Evolutionary conservation across 2,113 vertebrate genomes (phyloP).

Genomic region (Caretta caretta): DNA sequence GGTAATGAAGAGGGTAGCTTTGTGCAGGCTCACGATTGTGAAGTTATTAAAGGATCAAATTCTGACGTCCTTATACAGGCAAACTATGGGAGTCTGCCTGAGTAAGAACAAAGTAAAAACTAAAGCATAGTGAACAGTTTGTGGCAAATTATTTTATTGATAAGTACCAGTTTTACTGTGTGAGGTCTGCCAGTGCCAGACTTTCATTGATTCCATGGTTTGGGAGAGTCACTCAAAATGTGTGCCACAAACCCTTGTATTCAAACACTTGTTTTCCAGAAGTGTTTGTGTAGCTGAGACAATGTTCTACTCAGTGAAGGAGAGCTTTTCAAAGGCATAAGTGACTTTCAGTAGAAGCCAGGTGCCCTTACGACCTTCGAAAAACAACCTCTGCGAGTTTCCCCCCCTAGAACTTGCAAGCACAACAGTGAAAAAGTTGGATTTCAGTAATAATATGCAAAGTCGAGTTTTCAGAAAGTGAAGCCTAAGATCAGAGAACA

Average conservation of each 20-base stretch:
- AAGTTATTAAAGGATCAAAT: neutral
- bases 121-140: neutral
- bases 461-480: neutral
- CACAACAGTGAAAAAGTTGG: neutral
- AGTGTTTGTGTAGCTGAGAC: neutral
- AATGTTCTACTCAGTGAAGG: neutral
- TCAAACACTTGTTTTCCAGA: neutral
- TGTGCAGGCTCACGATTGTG: neutral
- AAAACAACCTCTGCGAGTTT: neutral
- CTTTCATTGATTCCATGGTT: neutral
- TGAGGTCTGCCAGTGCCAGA: neutral
- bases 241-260: neutral
- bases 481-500: neutral
- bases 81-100: neutral
- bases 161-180: neutral
- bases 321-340: no score
- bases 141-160: neutral
- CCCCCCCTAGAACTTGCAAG: neutral
- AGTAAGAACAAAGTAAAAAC: neutral
- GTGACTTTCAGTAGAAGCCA: neutral
- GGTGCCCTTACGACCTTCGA: no score
- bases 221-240: neutral
- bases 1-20: neutral
- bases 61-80: neutral
- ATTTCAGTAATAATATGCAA: neutral